phyloP scores from a whole-genome alignment of 2,888 invertebrate genomes.

The Salpingus planirostris region DNA sequence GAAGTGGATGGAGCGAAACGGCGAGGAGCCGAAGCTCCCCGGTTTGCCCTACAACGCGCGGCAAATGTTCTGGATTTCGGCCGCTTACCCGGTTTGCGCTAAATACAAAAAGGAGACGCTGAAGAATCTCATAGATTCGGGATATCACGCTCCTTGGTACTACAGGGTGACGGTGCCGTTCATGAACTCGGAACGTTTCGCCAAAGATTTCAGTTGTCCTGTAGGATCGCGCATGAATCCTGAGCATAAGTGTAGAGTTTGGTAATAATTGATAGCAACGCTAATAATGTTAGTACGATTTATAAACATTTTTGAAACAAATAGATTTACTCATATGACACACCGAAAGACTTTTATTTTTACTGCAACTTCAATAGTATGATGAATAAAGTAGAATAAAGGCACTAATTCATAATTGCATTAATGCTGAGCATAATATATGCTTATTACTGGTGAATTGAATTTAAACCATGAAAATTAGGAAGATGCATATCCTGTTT shows the following conservation, averaged over 20 bases:
- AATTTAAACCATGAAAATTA: too few relatives aligned
- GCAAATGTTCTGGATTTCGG: conserved; percentile 71
- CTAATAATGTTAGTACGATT: too few relatives aligned
- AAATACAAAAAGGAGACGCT: conserved; percentile 57
- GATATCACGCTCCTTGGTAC: conserved; percentile 46
- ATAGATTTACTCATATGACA: too few relatives aligned
- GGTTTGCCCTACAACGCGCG: conserved; percentile 57
- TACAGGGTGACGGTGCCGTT: conserved; percentile 52
- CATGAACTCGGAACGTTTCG: conserved; percentile 50
- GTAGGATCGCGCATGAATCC: conserved; percentile 51
- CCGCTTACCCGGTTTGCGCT: conserved; percentile 81
- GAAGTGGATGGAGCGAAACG: conserved; percentile 54
- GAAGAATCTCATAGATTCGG: conserved; percentile 68
- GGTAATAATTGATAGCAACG: too few relatives aligned
- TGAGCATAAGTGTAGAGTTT: conserved; percentile 49
- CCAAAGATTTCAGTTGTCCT: conserved; percentile 51
- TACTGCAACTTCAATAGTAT: too few relatives aligned
- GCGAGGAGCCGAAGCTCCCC: conserved; percentile 53
- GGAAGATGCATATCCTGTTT: too few relatives aligned
- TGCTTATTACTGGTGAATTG: too few relatives aligned
- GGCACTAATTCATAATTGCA: too few relatives aligned
- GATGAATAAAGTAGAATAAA: too few relatives aligned
- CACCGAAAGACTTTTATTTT: too few relatives aligned
- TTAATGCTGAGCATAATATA: too few relatives aligned
- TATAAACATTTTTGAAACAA: too few relatives aligned